Evolutionary conservation across 2,797 vertebrate species (phyloP), one percentile per base, ranked within the genome.

Genomic region (Hybognathus amarus): DNA sequence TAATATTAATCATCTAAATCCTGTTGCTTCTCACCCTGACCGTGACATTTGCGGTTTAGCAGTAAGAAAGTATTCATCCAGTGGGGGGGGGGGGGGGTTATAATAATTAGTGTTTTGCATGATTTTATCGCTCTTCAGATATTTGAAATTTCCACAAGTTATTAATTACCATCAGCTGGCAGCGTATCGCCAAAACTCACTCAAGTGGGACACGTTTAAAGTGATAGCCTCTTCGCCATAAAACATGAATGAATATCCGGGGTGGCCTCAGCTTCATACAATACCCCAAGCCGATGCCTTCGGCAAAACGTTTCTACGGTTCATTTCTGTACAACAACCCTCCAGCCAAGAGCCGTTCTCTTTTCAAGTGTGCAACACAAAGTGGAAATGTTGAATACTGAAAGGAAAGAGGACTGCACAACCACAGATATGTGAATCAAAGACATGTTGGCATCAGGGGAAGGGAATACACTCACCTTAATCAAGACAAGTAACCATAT

Each of bases 61-160:
- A 87, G 87, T 13, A 79, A 92, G 90, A 89, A 88, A 85, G 85
- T 86, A 81, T 73, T 83, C 85, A 87, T 92, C 88, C 90, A 86
- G 83, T 82, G 87, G 89, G 84, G 90, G 8, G 8, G 7, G 38
- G 6, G 6, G 36, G 38, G 33, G 6, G 2, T 42, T 11, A 42
- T 45, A 47, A 91, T 93, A 92, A 93, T 93, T 93, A 92, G 90
- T 90, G 90, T 92, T 93, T 93, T 93, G 91, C 91, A 91, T 92
- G 92, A 94, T 94, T 93, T 93, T 90, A 93, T 93, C 88, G 78
- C 93, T 93, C 90, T 91, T 87, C 88, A 89, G 89, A 87, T 89
- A 82, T 36, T 61, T 86, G 83, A 86, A 91, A 91, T 87, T 92
- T 93, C 92, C 92, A 90, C 91, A 92, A 92, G 91, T 91, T 93